These are phyloP conservation scores for Nasonia giraulti DNA, from an alignment of 1,140 invertebrate species.

Conservation along the genomic window DNA sequence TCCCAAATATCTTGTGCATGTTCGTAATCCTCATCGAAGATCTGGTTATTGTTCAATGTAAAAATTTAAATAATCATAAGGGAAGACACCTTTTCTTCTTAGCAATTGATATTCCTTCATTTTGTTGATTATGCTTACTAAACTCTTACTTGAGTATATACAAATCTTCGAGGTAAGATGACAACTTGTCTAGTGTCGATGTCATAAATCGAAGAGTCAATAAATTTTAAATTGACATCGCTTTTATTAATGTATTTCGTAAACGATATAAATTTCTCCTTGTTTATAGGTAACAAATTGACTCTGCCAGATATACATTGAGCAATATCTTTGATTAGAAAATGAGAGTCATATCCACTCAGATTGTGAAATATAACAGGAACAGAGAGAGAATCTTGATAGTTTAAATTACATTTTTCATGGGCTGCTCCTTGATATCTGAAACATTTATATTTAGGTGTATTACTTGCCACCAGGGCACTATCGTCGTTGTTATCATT, in stretches of 20 bases:
- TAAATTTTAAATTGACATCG: not conserved
- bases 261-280: not conserved
- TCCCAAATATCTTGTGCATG: conserved; percentile 67
- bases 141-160: conserved; percentile 33
- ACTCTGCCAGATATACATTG: not conserved
- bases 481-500: too few relatives aligned
- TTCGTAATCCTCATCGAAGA: too few relatives aligned
- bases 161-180: conserved; percentile 52
- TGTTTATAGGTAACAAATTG: not conserved
- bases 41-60: too few relatives aligned
- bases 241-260: not conserved
- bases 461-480: not conserved
- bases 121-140: too few relatives aligned
- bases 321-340: not conserved
- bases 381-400: not conserved
- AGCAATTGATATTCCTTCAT: too few relatives aligned
- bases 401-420: conserved; percentile 15
- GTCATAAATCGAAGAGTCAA: conserved; percentile 16
- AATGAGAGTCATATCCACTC: not conserved
- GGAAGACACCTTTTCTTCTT: too few relatives aligned
- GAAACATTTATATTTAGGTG: conserved; percentile 24
- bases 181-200: not conserved
- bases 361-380: not conserved
- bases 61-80: too few relatives aligned
- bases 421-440: not conserved